Percentiles rank a stretch among this genome's conserved stretches.
phyloP scores from a whole-genome alignment of 1,140 invertebrate genomes.

The Drosophila grimshawi region DNA sequence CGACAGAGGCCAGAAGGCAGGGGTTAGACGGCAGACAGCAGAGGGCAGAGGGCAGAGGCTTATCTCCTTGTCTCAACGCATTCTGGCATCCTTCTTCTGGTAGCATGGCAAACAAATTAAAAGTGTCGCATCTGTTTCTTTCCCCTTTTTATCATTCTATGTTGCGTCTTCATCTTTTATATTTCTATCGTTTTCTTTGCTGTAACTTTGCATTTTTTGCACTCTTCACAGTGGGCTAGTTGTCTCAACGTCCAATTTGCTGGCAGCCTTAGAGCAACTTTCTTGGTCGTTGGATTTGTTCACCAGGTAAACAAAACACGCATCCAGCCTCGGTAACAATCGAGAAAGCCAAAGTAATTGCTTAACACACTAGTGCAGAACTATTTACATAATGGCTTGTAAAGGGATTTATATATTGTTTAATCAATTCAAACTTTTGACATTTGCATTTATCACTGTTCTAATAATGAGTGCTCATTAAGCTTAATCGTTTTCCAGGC shows the following conservation, averaged over 20 bases:
- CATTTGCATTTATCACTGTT: no score
- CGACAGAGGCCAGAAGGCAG: slow-evolving; percentile 22
- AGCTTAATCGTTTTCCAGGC: no score
- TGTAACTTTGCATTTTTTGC: slow-evolving; percentile 46
- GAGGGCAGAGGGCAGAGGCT: slow-evolving; percentile 9
- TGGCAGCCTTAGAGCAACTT: slow-evolving; percentile 16
- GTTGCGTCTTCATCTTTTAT: slow-evolving; percentile 11
- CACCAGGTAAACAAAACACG: slow-evolving; percentile 49
- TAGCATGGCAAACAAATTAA: slow-evolving; percentile 73
- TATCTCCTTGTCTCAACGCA: slow-evolving; percentile 6
- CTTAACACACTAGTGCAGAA: neutral
- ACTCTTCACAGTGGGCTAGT: slow-evolving; percentile 40
- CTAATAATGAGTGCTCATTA: no score
- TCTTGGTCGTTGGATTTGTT: neutral
- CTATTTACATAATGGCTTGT: neutral
- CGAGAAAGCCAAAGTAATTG: slow-evolving; percentile 50
- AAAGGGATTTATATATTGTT: neutral
- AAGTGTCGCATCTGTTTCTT: slow-evolving; percentile 68
- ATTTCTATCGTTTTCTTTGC: slow-evolving; percentile 12
- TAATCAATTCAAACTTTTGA: neutral
- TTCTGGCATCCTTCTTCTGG: slow-evolving; percentile 15
- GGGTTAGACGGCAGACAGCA: neutral
- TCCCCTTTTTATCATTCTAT: neutral
- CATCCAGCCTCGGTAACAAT: slow-evolving; percentile 57
- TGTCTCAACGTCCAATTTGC: slow-evolving; percentile 34